phyloP scores from a whole-genome alignment of 2,888 invertebrate species.

The Acrobasis repandana region DNA sequence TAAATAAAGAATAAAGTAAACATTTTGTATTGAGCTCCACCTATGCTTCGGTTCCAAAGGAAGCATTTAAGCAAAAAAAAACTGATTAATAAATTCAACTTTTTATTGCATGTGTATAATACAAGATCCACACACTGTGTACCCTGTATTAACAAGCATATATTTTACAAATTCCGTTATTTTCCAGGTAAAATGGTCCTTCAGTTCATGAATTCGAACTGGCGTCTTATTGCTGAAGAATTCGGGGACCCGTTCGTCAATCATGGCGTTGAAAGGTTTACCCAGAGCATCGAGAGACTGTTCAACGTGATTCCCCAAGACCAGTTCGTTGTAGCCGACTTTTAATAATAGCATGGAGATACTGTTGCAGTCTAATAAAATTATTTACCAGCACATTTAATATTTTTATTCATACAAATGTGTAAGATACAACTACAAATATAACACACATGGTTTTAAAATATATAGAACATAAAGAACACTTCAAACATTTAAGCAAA shows the following conservation, averaged over 20 bases:
- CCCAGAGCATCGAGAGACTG: conserved; percentile 49
- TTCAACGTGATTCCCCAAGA: conserved; percentile 47
- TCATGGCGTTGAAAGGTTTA: conserved; percentile 46
- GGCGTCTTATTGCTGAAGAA: conserved; percentile 59
- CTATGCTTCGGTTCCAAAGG: too few relatives aligned
- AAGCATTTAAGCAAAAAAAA: too few relatives aligned
- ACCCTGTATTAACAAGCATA: too few relatives aligned
- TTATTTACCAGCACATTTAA: conserved; percentile 5
- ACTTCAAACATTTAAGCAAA: conserved; percentile 40
- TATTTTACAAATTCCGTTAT: conserved; percentile 5
- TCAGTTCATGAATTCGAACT: conserved; percentile 61
- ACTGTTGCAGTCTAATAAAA: conserved; percentile 9
- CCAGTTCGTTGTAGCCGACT: conserved; percentile 32
- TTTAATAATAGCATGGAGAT: background rate
- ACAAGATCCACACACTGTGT: too few relatives aligned
- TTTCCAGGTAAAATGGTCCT: conserved; percentile 54
- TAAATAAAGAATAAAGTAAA: too few relatives aligned
- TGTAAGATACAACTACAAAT: background rate
- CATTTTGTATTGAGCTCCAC: too few relatives aligned
- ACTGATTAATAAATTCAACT: too few relatives aligned
- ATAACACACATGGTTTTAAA: conserved; percentile 25
- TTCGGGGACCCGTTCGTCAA: conserved; percentile 62
- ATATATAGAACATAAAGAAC: conserved; percentile 1
- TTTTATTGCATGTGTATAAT: too few relatives aligned
- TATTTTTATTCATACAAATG: background rate